Conservation (phyloP, 2,113 vertebrate species). For the Copsychus sechellarum region DNA sequence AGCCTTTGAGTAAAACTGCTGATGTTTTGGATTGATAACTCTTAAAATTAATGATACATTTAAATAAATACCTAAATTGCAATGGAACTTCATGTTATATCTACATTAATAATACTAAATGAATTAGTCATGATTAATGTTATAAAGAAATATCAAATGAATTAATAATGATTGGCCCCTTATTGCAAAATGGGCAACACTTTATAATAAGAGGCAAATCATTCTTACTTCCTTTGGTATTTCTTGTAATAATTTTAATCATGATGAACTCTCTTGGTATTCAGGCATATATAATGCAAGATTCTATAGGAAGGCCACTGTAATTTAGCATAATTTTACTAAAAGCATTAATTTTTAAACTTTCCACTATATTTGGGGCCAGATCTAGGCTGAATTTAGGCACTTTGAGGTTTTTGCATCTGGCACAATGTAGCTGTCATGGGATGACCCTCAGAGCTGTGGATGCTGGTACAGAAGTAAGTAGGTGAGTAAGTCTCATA, state of each 20-base stretch:
- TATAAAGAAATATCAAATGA: conserved; percentile 54
- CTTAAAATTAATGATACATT: conserved; percentile 60
- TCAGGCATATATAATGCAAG: conserved; percentile 41
- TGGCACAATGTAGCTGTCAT: neutral
- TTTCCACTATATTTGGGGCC: neutral
- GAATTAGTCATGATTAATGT: conserved; percentile 64
- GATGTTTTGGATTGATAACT: conserved; percentile 36
- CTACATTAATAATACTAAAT: conserved; percentile 54
- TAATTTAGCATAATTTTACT: conserved; percentile 40
- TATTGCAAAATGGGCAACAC: conserved; percentile 62
- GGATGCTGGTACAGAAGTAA: neutral
- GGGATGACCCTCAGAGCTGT: neutral
- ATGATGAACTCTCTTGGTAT: conserved; percentile 61
- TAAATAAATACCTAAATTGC: conserved; percentile 67
- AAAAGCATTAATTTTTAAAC: conserved; percentile 33
- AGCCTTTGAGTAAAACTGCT: neutral
- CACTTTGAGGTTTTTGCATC: neutral
- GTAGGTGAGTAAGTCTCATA: neutral
- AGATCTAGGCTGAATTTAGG: neutral
- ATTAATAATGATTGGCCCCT: conserved; percentile 62
- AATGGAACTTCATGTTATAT: conserved; percentile 41
- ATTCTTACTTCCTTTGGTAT: conserved; percentile 54
- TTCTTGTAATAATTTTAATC: conserved; percentile 65
- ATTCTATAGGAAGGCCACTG: conserved; percentile 39
- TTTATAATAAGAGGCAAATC: conserved; percentile 65